These are phyloP conservation scores for Cavia porcellus DNA, from an alignment of 2,113 vertebrate species.

Conservation along the genomic window DNA sequence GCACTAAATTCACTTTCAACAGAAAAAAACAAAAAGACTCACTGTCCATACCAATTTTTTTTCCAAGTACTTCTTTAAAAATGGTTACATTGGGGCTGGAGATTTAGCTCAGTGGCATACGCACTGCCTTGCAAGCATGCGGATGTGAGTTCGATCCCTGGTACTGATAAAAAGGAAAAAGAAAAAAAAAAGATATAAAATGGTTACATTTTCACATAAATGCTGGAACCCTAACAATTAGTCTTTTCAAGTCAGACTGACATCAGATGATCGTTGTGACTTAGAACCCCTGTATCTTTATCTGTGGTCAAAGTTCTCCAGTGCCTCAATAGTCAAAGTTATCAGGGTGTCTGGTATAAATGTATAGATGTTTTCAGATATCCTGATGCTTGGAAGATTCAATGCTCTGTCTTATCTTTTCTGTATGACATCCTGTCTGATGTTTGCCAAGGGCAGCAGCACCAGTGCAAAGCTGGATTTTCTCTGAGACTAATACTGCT, in stretches of 20 bases:
- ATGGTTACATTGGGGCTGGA: background rate
- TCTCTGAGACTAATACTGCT: background rate
- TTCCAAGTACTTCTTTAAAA: background rate
- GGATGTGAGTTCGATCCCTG: too few species aligned
- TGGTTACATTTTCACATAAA: constrained; percentile 38
- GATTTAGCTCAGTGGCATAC: too few species aligned
- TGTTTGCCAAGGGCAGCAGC: background rate
- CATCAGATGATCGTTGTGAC: constrained; percentile 71
- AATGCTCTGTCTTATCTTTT: background rate
- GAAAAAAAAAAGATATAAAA: background rate
- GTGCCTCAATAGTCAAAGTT: too few species aligned
- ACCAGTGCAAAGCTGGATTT: background rate
- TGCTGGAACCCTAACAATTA: constrained; percentile 68
- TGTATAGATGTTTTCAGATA: too few species aligned
- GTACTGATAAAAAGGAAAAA: too few species aligned
- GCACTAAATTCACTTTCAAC: too few species aligned
- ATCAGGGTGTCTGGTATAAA: too few species aligned
- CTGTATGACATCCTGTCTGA: background rate
- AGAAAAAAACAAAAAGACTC: too few species aligned
- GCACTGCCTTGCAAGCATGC: too few species aligned
- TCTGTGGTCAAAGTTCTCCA: too few species aligned
- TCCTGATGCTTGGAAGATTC: background rate
- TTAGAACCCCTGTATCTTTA: constrained; percentile 42
- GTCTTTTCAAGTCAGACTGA: constrained; percentile 64
- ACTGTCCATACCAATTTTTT: background rate